Base-by-base conservation (phyloP, 2,797 vertebrate genomes). In the Chloroceryle amazona region DNA sequence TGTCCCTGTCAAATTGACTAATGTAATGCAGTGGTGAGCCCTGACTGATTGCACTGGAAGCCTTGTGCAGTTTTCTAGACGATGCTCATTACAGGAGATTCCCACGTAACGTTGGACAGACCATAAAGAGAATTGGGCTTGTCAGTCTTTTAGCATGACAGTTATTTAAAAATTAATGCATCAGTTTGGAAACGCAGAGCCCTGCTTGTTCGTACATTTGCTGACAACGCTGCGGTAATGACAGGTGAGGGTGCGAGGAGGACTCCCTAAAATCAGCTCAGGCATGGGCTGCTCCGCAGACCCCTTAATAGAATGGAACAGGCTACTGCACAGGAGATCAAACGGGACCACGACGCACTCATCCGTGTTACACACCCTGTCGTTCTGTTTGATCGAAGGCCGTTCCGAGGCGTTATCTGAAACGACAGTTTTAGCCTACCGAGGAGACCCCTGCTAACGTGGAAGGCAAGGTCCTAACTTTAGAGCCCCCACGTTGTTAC, bases 1-100 rank as follows among this genome's bases (percentile, higher is more conserved):
- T 85, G 5, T 81, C 94, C 94, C 93, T 98, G 97, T 98, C 98
- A 97, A 96, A 98, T 96, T 97, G 97, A 94, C 96, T 98, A 96
- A 97, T 94, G 95, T 80, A 60, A 96, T 96, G 96, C 97, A 90
- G 15, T 68, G 96, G 93, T 14, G 60, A 95, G 96, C 92, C 73
- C 92, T 13, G 44, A 5, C 66, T 96, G 97, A 97, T 97, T 93
- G 93, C 87, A 20, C 89, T 79, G 97, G 94, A 93, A 97, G 93
- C 93, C 94, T 93, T 94, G 97, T 90, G 96, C 52, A 16, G 72
- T 90, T 97, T 52, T 87, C 90, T 90, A 78, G 94, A 95, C 95
- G 92, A 78, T 73, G 95, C 97, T 98, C 97, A 96, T 98, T 98
- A 98, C 80, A 39, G 93, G 97, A 90, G 91, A 92, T 97, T 86